Conservation (phyloP, 2,797 vertebrate species). For the Prunella strophiata region DNA sequence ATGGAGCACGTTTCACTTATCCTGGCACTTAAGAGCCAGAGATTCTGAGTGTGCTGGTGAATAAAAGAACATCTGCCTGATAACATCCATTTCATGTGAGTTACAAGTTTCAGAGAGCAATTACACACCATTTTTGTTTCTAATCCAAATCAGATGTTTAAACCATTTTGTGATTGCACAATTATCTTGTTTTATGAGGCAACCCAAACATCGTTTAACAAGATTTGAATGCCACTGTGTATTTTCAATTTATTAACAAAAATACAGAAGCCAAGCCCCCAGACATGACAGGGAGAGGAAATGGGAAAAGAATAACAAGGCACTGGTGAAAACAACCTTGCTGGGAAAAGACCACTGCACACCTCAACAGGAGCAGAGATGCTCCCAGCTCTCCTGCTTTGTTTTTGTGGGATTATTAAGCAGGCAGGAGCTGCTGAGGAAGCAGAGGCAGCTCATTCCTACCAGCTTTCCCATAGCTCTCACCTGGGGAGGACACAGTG, state of each 20-base stretch:
- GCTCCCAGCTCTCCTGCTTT: background rate
- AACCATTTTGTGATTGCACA: constrained; percentile 57
- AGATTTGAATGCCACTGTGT: constrained; percentile 38
- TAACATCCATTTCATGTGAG: constrained; percentile 52
- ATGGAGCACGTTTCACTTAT: constrained; percentile 48
- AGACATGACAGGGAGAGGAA: background rate
- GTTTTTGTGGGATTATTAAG: background rate
- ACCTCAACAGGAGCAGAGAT: background rate
- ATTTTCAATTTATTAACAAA: constrained; percentile 50
- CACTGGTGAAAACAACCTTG: background rate
- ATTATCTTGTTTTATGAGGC: constrained; percentile 65
- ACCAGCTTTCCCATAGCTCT: background rate
- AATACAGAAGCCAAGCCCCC: background rate
- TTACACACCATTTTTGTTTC: constrained; percentile 57
- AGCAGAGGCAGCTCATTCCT: background rate
- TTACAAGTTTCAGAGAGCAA: constrained; percentile 63
- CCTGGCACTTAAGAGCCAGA: constrained; percentile 65
- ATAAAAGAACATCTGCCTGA: constrained; percentile 73
- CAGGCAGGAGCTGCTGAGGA: background rate
- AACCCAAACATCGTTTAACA: constrained; percentile 56
- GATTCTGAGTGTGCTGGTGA: constrained; percentile 50
- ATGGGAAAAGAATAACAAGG: background rate
- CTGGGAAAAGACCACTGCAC: background rate
- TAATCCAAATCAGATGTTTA: constrained; percentile 69
- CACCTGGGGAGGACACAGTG: accelerated